Conservation (phyloP, 2,888 invertebrate genomes). For the Lasioglossum calceatum region DNA sequence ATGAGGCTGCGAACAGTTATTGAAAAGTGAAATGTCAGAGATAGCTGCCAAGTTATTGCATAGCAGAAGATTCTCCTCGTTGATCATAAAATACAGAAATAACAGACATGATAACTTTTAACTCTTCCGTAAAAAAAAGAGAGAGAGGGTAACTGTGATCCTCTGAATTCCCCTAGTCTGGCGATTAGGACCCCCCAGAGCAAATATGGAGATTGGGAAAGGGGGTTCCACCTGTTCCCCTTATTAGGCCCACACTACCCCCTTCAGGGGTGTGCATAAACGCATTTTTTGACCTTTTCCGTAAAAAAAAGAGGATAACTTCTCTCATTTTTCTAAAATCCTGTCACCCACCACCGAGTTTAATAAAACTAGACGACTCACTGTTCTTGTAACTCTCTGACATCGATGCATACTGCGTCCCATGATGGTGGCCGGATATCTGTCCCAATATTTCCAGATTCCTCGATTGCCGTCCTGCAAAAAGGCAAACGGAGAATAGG, state of each 20-base stretch:
- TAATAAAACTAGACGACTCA: conserved; percentile 64
- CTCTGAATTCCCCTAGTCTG: no score
- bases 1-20: conserved; percentile 5
- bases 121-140: no score
- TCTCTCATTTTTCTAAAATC: background rate
- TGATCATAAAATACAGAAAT: background rate
- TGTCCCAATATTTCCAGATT: conserved; percentile 77
- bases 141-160: no score
- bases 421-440: conserved; percentile 76
- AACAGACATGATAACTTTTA: background rate
- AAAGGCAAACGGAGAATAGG: conserved; percentile 40
- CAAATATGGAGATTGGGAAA: no score
- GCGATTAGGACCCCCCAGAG: no score
- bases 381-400: conserved; percentile 76
- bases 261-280: no score
- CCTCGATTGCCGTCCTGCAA: conserved; percentile 80
- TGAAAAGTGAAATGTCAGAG: conserved; percentile 1
- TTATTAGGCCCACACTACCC: no score
- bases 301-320: no score
- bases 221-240: no score
- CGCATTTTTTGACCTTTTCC: no score
- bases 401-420: conserved; percentile 70
- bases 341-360: background rate
- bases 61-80: background rate
- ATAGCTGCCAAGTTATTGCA: background rate